Percentiles rank a stretch among this genome's conserved stretches.
phyloP scores from a whole-genome alignment of 2,888 invertebrate species.

The Falcaria lacertinaria region DNA sequence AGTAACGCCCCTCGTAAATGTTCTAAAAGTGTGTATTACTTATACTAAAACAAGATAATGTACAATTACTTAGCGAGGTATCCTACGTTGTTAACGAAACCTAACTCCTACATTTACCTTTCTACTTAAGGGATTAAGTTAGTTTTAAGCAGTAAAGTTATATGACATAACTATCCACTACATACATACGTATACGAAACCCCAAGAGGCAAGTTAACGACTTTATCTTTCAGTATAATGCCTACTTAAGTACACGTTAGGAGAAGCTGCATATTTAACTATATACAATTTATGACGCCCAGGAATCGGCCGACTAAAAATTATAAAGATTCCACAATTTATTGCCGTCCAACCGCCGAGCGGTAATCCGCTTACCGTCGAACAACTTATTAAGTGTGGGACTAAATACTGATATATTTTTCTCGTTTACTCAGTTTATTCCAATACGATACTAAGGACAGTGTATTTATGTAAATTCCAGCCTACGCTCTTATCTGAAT shows the following conservation, averaged over 20 bases:
- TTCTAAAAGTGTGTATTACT: not conserved
- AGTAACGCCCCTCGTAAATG: not conserved
- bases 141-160: conserved; percentile 54
- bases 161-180: conserved; percentile 49
- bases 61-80: not conserved
- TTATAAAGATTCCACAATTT: conserved; percentile 78
- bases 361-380: conserved; percentile 71
- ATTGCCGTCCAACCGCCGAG: conserved; percentile 44
- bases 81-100: conserved; percentile 11
- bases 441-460: conserved; percentile 29
- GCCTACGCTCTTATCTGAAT: conserved; percentile 10
- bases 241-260: conserved; percentile 58
- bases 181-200: conserved; percentile 28
- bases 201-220: conserved; percentile 52
- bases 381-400: conserved; percentile 74
- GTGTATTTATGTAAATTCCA: conserved; percentile 6
- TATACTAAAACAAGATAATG: not conserved
- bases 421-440: conserved; percentile 48
- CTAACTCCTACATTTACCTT: conserved; percentile 16
- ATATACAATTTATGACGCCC: conserved; percentile 75
- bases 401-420: conserved; percentile 75
- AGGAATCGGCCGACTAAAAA: conserved; percentile 68
- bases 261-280: conserved; percentile 59
- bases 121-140: conserved; percentile 49
- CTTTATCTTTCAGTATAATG: conserved; percentile 64